Percentiles rank a stretch among this genome's conserved stretches.
Conservation (phyloP, 2,888 invertebrate species). For the Scrobipalpa costella region DNA sequence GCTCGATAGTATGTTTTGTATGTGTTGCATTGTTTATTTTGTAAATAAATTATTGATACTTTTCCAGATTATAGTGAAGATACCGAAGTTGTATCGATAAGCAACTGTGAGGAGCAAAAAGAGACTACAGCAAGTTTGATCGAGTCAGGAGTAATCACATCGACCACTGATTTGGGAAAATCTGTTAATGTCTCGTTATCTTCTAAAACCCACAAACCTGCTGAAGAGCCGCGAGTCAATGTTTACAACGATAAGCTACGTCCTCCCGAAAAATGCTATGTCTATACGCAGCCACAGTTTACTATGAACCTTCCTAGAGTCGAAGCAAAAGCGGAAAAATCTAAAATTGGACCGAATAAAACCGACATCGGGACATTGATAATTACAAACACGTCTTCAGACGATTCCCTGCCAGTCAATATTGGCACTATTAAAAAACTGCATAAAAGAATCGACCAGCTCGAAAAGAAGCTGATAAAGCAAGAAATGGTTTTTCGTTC, state of each 20-base stretch:
- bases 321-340: constrained; percentile 47
- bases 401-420: constrained; percentile 44
- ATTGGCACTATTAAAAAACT: constrained; percentile 49
- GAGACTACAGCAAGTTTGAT: constrained; percentile 40
- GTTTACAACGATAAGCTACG: constrained; percentile 48
- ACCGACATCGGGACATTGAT: constrained; percentile 58
- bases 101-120: constrained; percentile 41
- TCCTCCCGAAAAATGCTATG: constrained; percentile 61
- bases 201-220: constrained; percentile 41
- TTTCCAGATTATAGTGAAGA: constrained; percentile 55
- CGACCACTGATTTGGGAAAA: constrained; percentile 45
- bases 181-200: constrained; percentile 48
- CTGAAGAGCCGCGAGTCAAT: constrained; percentile 39
- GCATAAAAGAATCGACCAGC: constrained; percentile 58
- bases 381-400: constrained; percentile 55
- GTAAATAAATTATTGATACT: neutral
- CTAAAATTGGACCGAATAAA: constrained; percentile 48
- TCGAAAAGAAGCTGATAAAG: constrained; percentile 63
- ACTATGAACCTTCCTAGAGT: constrained; percentile 59
- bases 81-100: constrained; percentile 46
- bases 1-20: too few species aligned
- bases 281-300: constrained; percentile 55
- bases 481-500: constrained; percentile 70
- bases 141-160: constrained; percentile 45
- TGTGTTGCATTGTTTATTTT: too few species aligned